A percentile compares a stretch with the other conserved stretches of the same genome.
These are phyloP conservation scores for Stenopsyche tienmushanensis DNA, from an alignment of 1,140 invertebrate genomes.

Conservation along the genomic window DNA sequence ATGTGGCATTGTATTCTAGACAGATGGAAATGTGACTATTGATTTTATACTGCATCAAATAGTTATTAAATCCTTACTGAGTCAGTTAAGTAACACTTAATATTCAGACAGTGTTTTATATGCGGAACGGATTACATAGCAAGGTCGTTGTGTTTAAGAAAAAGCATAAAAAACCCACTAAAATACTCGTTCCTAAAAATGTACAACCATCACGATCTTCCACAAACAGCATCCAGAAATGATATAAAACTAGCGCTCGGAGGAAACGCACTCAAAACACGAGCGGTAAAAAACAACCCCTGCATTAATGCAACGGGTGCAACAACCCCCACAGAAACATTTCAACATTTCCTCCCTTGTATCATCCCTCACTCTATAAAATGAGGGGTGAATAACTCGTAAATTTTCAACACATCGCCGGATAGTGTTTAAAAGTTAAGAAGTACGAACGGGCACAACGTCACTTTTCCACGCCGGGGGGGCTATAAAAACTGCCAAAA, in stretches of 20 bases:
- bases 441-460: neutral
- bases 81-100: no score
- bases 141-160: no score
- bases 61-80: no score
- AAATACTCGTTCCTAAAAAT: neutral
- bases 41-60: no score
- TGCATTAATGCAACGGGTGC: constrained; percentile 3
- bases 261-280: neutral
- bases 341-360: constrained; percentile 20
- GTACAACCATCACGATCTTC: neutral
- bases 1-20: no score
- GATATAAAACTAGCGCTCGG: neutral
- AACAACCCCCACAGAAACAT: constrained; percentile 11
- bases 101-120: no score
- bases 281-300: constrained; percentile 15
- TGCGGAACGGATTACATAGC: no score
- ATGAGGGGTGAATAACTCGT: constrained; percentile 6
- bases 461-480: neutral
- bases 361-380: constrained; percentile 15
- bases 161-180: neutral
- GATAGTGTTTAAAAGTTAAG: constrained; percentile 3
- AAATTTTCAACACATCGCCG: constrained; percentile 28
- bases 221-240: neutral
- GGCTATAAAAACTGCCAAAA: no score
- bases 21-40: no score